Evolutionary conservation across 1,140 invertebrate species (phyloP), one percentile per base, ranked within the genome.

Genomic region (Papilio helenus): DNA sequence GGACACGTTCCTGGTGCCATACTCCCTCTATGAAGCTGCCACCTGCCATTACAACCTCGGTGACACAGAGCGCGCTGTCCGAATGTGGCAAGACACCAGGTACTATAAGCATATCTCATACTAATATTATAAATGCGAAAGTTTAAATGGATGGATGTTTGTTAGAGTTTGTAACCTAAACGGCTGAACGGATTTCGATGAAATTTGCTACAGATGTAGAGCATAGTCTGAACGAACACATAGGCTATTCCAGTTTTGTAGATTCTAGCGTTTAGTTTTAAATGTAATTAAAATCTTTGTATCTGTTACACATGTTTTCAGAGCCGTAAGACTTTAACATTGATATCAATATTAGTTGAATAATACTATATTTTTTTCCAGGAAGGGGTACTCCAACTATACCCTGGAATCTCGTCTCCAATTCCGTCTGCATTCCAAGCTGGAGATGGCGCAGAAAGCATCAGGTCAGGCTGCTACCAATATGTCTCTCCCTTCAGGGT

Each of bases 321-420:
- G 10, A 46, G 44, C 14, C 2, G 3, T 34, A 34, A 34, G 18
- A 58, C 20, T 26, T 61, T 23, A 55, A 7, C 18, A 4, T 55
- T 23, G 7, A 18, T 16, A 93, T 81, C n/a, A 76, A 71, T 51
- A 78, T 72, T 4, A 23, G 23, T 73, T 58, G 55, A n/a, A 10
- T 73, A 55, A 42, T n/a, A 42, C 12, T 71, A n/a, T 26, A 55
- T 9, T 76, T 73, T 55, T 85, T 95, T 95, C 14, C 90, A 98
- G 98, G 90, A 98, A 97, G 95, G 97, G 98, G 88, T 99, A 97
- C 90, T 97, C 97, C n/a, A 97, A 97, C 4, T 99, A 99, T 93
- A 96, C 97, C 1, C 93, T 99, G 76, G 98, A 99, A 88, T 98
- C 98, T 1, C 96, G 98, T 72, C 95, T 99, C 29, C 98, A 99